Evolutionary conservation across 2,888 invertebrate species (phyloP), one percentile per base, ranked within the genome.

Genomic region (Morpho achilles): DNA sequence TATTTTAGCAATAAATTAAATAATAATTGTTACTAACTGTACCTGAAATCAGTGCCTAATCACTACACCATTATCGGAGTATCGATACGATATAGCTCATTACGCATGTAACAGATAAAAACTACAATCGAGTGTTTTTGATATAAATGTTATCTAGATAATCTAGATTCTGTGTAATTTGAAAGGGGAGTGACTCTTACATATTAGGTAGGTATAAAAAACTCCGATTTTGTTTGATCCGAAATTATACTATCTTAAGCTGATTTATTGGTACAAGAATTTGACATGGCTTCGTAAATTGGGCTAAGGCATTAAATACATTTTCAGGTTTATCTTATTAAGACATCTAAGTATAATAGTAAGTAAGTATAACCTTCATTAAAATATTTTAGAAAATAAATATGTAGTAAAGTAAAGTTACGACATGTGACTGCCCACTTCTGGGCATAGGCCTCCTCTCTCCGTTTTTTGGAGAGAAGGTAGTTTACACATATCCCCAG

Each of bases 1-100:
- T 32, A 2, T 0, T 32, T 1, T 32, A 32, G 32, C 32, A 32
- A 32, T 32, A 32, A 2, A 32, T 32, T 32, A 32, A 32, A 32
- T 53, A 23, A 48, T 22, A 47, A 48, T 48, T 58, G 52, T 44
- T 44, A 59, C 51, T 53, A 9, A 53, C 61, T 61, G 62, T 71
- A 68, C 68, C 42, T 44, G 57, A 70, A 78, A 78, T 78, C 77
- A 75, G 69, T 65, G 71, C 68, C 59, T 67, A 68, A 73, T 73
- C 73, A 72, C 67, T 66, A 66, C 66, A 60, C 61, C 64, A 69
- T 68, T 69, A 74, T 68, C 72, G 39, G 8, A 43, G n/a, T 42
- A 50, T 60, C 40, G 61, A 58, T 60, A 63, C 48, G 56, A 56
- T 63, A 61, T 48, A 48, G 56, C 58, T 63, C 61, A 63, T 63